Evolutionary conservation across 2,888 invertebrate species (phyloP).

Genomic region (Phlogophora meticulosa): DNA sequence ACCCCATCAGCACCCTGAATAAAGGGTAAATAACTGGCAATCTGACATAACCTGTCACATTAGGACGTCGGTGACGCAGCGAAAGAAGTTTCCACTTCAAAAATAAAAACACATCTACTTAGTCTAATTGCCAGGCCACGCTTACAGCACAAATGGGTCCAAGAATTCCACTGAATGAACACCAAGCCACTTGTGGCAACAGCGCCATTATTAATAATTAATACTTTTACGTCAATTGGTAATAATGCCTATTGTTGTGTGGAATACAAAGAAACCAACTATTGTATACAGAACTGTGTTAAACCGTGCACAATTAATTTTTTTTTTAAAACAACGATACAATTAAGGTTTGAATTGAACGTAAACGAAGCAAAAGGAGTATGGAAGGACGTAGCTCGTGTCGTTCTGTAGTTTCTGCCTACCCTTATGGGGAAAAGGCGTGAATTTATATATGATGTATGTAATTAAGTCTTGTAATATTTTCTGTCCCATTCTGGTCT

Average conservation of each 20-base stretch:
- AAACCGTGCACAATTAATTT: slow-evolving; percentile 54
- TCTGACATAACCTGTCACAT: no score
- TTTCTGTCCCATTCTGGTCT: no score
- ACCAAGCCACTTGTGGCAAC: slow-evolving; percentile 50
- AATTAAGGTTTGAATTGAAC: slow-evolving; percentile 43
- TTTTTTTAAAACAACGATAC: slow-evolving; percentile 29
- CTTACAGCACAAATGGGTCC: slow-evolving; percentile 10
- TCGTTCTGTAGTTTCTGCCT: no score
- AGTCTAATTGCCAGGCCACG: not conserved
- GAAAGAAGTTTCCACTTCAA: no score
- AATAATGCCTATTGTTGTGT: slow-evolving; percentile 59
- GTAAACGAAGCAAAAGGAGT: no score
- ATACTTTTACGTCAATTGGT: slow-evolving; percentile 59
- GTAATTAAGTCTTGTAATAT: no score
- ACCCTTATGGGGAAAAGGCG: no score
- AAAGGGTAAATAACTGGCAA: no score
- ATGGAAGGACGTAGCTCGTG: no score
- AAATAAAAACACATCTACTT: slow-evolving; percentile 4
- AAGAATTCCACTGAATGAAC: slow-evolving; percentile 34
- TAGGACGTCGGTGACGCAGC: no score
- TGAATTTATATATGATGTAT: no score
- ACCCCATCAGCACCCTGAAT: no score
- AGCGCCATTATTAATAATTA: slow-evolving; percentile 58
- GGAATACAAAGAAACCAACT: slow-evolving; percentile 43
- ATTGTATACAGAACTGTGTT: slow-evolving; percentile 51